Percentiles rank a stretch among this genome's conserved stretches.
Evolutionary conservation across 2,797 vertebrate species (phyloP).

Genomic region (Peromyscus aztecus): DNA sequence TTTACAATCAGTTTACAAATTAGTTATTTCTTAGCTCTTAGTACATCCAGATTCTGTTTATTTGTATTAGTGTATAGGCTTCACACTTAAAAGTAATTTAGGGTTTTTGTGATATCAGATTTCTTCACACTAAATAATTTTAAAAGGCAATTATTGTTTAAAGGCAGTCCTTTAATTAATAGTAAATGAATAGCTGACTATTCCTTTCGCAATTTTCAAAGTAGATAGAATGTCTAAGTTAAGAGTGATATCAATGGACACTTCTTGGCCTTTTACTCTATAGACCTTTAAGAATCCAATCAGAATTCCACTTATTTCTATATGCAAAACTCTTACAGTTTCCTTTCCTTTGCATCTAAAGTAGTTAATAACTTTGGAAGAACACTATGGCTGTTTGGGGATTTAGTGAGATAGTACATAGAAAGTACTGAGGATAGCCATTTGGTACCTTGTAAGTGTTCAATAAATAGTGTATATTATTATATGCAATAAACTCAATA

Average conservation of each 20-base stretch:
- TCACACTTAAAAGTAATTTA: not conserved
- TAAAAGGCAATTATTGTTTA: constrained; percentile 5
- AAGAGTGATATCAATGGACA: not conserved
- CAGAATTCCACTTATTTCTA: constrained; percentile 30
- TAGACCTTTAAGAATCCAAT: not conserved
- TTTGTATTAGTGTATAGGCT: not conserved
- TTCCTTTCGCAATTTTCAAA: constrained; percentile 46
- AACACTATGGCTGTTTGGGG: constrained; percentile 8
- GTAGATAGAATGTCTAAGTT: constrained; percentile 18
- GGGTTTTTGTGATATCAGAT: not conserved
- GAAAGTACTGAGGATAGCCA: not conserved
- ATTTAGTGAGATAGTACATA: constrained; percentile 25
- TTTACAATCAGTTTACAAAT: constrained; percentile 37
- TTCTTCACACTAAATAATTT: constrained; percentile 17
- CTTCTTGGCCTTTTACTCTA: constrained; percentile 10
- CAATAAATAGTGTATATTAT: not conserved
- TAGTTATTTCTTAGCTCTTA: constrained; percentile 43
- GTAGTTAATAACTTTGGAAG: constrained; percentile 1
- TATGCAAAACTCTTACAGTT: constrained; percentile 16
- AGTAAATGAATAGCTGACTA: not conserved
- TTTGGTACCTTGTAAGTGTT: not conserved
- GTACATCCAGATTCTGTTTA: not conserved
- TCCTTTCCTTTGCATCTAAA: not conserved
- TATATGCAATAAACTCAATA: not conserved
- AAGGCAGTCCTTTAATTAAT: not conserved